Percentiles rank a stretch among this genome's conserved stretches.
Evolutionary conservation across 1,140 invertebrate genomes (phyloP).

Genomic region (Watersipora subatra): DNA sequence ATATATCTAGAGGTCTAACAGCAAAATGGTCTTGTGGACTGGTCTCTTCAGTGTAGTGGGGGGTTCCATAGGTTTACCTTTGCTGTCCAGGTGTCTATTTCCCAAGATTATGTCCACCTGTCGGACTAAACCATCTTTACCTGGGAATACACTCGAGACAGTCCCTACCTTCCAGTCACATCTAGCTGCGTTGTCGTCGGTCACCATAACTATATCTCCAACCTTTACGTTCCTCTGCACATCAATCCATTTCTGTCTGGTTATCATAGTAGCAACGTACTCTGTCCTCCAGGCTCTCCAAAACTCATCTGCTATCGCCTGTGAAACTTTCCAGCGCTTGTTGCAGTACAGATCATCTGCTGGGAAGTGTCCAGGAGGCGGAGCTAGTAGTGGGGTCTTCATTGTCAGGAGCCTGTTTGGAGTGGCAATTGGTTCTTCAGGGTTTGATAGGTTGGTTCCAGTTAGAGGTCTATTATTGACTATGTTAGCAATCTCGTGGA

Average conservation of each 20-base stretch:
- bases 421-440: too few species aligned
- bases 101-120: not conserved
- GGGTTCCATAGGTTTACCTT: too few species aligned
- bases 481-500: constrained; percentile 3
- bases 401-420: too few species aligned
- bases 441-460: not conserved
- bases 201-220: too few species aligned
- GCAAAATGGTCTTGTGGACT: too few species aligned
- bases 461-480: constrained; percentile 2
- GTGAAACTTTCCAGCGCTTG: constrained; percentile 10
- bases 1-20: too few species aligned
- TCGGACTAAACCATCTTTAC: constrained; percentile 3
- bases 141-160: not conserved
- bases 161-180: constrained; percentile 6
- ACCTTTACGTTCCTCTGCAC: too few species aligned
- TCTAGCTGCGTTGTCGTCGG: constrained; percentile 2
- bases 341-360: constrained; percentile 6
- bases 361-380: constrained; percentile 9
- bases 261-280: constrained; percentile 5
- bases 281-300: constrained; percentile 10
- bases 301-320: constrained; percentile 10
- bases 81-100: too few species aligned
- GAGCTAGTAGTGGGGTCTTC: constrained; percentile 5
- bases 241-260: too few species aligned
- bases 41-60: too few species aligned